Evolutionary conservation across 2,888 invertebrate species (phyloP).

Genomic region (Amphipoea lucens): DNA sequence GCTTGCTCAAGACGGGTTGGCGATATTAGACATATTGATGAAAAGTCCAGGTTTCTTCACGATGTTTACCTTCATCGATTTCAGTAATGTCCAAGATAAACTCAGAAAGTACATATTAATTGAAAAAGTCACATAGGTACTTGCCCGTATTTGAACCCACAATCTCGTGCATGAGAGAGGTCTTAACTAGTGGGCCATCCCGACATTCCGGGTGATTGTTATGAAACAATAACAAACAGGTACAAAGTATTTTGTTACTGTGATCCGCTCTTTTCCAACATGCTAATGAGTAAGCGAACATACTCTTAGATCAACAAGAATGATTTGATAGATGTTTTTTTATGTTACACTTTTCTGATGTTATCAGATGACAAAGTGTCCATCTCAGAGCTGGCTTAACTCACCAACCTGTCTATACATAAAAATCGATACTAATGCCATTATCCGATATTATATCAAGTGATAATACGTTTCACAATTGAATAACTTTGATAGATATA

Average conservation of each 20-base stretch:
- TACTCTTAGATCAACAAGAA: constrained; percentile 2
- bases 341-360: constrained; percentile 10
- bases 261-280: constrained; percentile 1
- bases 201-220: not conserved
- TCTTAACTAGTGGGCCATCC: not conserved
- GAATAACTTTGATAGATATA: constrained; percentile 83
- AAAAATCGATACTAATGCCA: constrained; percentile 67
- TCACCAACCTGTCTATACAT: constrained; percentile 48
- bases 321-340: constrained; percentile 9
- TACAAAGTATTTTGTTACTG: not conserved
- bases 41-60: not conserved
- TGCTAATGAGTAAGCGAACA: not conserved
- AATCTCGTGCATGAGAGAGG: not conserved
- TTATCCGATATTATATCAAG: constrained; percentile 72
- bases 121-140: not conserved
- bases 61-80: not conserved
- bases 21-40: not conserved
- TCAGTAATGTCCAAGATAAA: not conserved
- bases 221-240: not conserved
- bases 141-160: not conserved
- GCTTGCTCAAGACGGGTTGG: not conserved
- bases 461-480: constrained; percentile 82
- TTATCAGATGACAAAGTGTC: constrained; percentile 13
- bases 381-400: constrained; percentile 43
- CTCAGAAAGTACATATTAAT: not conserved